Evolutionary conservation across 2,797 vertebrate species (phyloP).

Genomic region (Chiloscyllium punctatum): DNA sequence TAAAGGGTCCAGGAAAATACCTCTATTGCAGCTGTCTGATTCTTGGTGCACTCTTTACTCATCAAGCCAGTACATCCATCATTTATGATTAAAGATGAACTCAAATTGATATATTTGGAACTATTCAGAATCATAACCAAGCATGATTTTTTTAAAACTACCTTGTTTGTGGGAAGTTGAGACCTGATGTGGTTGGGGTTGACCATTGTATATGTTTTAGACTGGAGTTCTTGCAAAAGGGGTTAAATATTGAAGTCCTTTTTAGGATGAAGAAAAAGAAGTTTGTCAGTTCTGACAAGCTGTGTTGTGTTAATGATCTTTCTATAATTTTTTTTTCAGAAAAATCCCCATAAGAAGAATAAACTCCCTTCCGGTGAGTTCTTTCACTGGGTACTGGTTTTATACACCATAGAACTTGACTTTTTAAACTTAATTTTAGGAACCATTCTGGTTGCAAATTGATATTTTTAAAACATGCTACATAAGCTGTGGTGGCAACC

Average conservation of each 20-base stretch:
- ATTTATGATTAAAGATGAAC: too few relatives aligned
- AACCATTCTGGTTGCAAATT: not conserved
- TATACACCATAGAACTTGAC: not conserved
- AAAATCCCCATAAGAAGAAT: slow-evolving; percentile 67
- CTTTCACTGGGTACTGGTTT: not conserved
- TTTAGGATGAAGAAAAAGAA: too few relatives aligned
- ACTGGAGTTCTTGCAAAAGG: too few relatives aligned
- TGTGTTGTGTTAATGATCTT: slow-evolving; percentile 22
- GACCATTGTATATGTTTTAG: too few relatives aligned
- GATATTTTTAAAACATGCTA: not conserved
- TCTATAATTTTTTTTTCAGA: slow-evolving; percentile 47
- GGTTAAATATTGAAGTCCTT: too few relatives aligned
- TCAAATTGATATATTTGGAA: too few relatives aligned
- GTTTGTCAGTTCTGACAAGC: not conserved
- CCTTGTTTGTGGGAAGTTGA: too few relatives aligned
- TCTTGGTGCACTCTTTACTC: not conserved
- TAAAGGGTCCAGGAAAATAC: not conserved
- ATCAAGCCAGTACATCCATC: not conserved
- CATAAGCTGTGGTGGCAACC: not conserved
- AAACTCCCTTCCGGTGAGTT: slow-evolving; percentile 73
- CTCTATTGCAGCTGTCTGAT: not conserved
- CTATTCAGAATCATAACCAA: not conserved
- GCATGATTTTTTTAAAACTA: not conserved
- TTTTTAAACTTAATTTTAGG: not conserved
- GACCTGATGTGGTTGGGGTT: too few relatives aligned